Evolutionary conservation across 2,888 invertebrate genomes (phyloP), one percentile per base, ranked within the genome.

Genomic region (Electrophaes corylata): DNA sequence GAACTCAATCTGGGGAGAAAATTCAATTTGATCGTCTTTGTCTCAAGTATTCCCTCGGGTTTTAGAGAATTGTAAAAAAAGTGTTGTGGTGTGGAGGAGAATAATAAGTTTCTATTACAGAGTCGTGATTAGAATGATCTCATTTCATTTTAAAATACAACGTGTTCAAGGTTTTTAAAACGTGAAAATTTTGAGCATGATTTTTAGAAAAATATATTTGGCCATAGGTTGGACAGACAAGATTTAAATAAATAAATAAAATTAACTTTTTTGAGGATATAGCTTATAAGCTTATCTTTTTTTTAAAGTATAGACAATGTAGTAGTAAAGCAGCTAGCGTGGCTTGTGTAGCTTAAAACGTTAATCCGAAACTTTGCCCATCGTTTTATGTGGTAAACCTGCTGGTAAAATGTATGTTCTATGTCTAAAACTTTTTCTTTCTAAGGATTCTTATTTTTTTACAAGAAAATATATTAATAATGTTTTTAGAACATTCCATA

Each of bases 21-120:
- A 54, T 50, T 55, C 45, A 50, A 54, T 59, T 59, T 49, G 46
- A 53, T 20, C 43, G 53, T 33, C 41, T 10, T 46, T 51, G 50
- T 50, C 46, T 55, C 37, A 37, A 31, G 14, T 14, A 16, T 16
- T 47, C 40, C 40, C 50, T 41, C 11, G 54, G 40, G 45, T 29
- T 41, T 52, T 29, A 6, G 39, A 33, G 20, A 43, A 52, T 16
- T 29, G 41, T 29, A 37, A 47, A 57, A 53, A 29, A 46, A 20
- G 29, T 29, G 37, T 33, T 33, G 33, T 26, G 18, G 44, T 44
- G 18, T 12, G 12, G 41, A n/a, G 3, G n/a, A 31, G 37, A 16
- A 51, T 43, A 23, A n/a, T 50, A 46, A 29, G 11, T 37, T 40
- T 55, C 16, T 37, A 37, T 37, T 37, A 37, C 8, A 16, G 0